Conservation (phyloP, 2,888 invertebrate genomes). For the Acronicta alni region DNA sequence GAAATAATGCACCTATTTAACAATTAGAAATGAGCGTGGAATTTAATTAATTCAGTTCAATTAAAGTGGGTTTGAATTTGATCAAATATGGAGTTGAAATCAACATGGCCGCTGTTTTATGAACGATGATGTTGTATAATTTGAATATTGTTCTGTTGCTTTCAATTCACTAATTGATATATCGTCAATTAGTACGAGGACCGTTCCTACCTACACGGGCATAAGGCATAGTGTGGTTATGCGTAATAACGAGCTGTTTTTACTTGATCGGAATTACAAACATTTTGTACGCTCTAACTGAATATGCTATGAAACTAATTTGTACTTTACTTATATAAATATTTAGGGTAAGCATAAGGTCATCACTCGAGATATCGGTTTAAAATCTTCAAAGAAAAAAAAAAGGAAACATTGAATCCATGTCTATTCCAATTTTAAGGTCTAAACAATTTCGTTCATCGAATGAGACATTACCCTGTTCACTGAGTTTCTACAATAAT, state of each 20-base stretch:
- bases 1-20: slow-evolving; percentile 7
- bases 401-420: no score
- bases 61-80: slow-evolving; percentile 20
- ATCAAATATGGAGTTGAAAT: background rate
- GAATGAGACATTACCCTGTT: slow-evolving; percentile 11
- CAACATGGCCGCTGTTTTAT: slow-evolving; percentile 4
- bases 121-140: slow-evolving; percentile 5
- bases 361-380: no score
- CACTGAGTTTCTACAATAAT: slow-evolving; percentile 7
- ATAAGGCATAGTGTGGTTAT: background rate
- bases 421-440: no score
- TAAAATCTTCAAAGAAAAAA: no score
- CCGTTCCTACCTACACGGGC: no score
- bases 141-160: slow-evolving; percentile 5
- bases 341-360: no score
- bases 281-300: no score
- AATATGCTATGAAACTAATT: no score
- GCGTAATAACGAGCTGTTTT: no score
- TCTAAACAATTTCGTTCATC: slow-evolving; percentile 18
- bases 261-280: no score
- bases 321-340: no score
- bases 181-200: background rate
- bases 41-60: slow-evolving; percentile 12
- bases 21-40: slow-evolving; percentile 5
- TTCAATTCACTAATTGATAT: slow-evolving; percentile 23